Base-by-base conservation (phyloP, 2,113 vertebrate genomes). In the Pterocles burchelli region DNA sequence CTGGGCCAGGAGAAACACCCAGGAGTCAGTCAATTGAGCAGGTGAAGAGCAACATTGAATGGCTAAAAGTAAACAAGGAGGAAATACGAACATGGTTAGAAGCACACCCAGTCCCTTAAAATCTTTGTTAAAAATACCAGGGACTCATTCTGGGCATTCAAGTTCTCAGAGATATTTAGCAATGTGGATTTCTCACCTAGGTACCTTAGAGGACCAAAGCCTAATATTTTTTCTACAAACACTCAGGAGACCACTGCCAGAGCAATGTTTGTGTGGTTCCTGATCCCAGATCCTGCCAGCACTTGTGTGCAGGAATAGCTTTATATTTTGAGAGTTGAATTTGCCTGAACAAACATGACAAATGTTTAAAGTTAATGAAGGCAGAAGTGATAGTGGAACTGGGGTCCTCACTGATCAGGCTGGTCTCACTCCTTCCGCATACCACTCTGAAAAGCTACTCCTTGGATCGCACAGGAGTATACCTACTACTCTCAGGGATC, bases 1-100 rank as follows among this genome's bases (percentile, higher is more conserved):
- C 99, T 61, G 99, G 99, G 13, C 99, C 99, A n/a, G 99, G 99
- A 94, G 96, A 97, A 95, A 96, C 82, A 85, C 91, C 99, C 29
- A 98, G 99, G 83, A 57, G 98, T 59, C 99, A 99, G 97, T 98
- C 99, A 9, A 57, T 99, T 62, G 99, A 99, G 93, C 99, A 98
- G 3, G 98, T 99, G 92, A 98, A 85, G 92, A 99, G 97, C 97
- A 99, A 99, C 85, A 99, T 99, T 1, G 96, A 98, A 25, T 99
- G 99, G 99, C 77, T 99, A 25, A 95, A 78, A 62, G 94, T 31
- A 16, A 99, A 99, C 65, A 95, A 95, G 92, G 19, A 97, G 0
- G 98, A 98, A 88, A 99, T 99, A 81, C 13, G 4, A 10, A 1
- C 0, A 0, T 99, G 99, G 99, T 96, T 99, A 73, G 10, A 89